Conservation (phyloP, 2,888 invertebrate genomes). For the Thyatira batis region DNA sequence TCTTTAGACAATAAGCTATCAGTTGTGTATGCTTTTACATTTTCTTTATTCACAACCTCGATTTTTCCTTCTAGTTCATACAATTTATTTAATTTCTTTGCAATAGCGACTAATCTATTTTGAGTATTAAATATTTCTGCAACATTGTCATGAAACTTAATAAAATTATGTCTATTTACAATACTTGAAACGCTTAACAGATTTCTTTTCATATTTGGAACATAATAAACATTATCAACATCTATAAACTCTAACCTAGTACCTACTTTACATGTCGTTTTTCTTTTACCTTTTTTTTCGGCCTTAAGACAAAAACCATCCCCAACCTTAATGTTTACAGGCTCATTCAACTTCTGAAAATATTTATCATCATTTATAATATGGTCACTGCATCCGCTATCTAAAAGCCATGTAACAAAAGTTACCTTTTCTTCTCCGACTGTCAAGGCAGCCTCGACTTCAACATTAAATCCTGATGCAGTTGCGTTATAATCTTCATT, state of each 20-base stretch:
- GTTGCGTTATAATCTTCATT: neutral
- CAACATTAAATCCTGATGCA: neutral
- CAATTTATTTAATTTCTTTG: slow-evolving; percentile 8
- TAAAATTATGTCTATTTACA: slow-evolving; percentile 14
- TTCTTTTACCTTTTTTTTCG: neutral
- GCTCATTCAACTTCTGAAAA: neutral
- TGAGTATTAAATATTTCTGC: too few relatives aligned
- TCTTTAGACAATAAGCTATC: too few relatives aligned
- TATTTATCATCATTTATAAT: slow-evolving; percentile 1
- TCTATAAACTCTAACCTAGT: slow-evolving; percentile 6
- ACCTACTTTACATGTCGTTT: neutral
- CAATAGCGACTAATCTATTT: too few relatives aligned
- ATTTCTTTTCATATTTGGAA: slow-evolving; percentile 15
- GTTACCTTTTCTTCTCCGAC: neutral
- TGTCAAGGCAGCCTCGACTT: neutral
- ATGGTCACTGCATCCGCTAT: slow-evolving; percentile 5
- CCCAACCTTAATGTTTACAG: slow-evolving; percentile 3
- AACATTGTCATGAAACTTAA: slow-evolving; percentile 19
- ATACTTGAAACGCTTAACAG: slow-evolving; percentile 15
- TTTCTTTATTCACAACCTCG: too few relatives aligned
- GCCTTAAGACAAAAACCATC: slow-evolving; percentile 2
- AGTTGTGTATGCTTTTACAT: too few relatives aligned
- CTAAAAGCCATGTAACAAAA: neutral
- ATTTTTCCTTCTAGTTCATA: too few relatives aligned
- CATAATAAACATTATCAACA: slow-evolving; percentile 17